phyloP scores from a whole-genome alignment of 2,797 vertebrate genomes.

The Hippocampus kuda region DNA sequence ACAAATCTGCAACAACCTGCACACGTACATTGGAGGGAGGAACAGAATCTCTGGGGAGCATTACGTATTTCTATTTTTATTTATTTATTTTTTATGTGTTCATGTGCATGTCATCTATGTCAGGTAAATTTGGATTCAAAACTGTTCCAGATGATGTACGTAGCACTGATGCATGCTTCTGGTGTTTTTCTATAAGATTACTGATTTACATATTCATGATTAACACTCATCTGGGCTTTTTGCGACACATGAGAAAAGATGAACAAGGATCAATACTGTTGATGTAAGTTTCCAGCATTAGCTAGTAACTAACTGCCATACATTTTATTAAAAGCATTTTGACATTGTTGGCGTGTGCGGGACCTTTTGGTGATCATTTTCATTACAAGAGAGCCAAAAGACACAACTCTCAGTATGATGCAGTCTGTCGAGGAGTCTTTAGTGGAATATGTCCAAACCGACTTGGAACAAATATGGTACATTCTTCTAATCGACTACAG shows the following conservation, averaged over 20 bases:
- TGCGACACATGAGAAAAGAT: neutral
- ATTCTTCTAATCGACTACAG: neutral
- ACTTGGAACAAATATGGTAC: too few relatives aligned
- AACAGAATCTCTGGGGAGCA: too few relatives aligned
- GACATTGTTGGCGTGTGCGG: too few relatives aligned
- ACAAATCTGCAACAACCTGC: neutral
- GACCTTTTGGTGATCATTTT: too few relatives aligned
- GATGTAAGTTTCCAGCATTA: neutral
- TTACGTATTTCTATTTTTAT: too few relatives aligned
- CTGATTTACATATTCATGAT: neutral
- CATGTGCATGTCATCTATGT: neutral
- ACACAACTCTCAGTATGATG: too few relatives aligned
- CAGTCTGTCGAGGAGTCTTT: neutral
- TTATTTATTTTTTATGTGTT: neutral
- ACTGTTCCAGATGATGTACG: neutral
- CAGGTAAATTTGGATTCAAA: neutral
- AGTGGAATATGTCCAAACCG: too few relatives aligned
- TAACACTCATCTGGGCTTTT: neutral
- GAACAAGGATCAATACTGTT: neutral
- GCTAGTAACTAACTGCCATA: neutral
- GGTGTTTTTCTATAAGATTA: neutral
- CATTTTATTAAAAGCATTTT: too few relatives aligned
- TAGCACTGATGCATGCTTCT: neutral
- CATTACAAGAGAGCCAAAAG: too few relatives aligned
- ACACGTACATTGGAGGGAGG: neutral